Percentiles rank a stretch among this genome's conserved stretches.
Conservation (phyloP, 2,113 vertebrate species). For the Setophaga petechia region DNA sequence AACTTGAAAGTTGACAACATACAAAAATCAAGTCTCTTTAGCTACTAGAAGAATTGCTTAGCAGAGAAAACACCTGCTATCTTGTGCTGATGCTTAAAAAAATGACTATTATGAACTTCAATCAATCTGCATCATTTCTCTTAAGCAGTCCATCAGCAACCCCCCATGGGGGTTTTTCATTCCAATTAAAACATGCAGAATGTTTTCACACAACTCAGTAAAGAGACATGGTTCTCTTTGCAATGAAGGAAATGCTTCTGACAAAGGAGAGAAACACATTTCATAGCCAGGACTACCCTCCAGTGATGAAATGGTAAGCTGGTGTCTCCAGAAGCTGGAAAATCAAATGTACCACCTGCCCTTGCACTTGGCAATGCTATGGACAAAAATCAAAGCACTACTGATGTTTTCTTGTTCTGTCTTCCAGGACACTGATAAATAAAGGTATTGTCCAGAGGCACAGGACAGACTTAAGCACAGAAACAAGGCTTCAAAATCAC, state of each 20-base stretch:
- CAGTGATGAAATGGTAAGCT: background rate
- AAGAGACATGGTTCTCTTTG: background rate
- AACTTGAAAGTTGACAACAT: background rate
- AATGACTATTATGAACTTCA: background rate
- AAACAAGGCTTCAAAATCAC: background rate
- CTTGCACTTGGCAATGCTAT: background rate
- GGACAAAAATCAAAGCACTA: background rate
- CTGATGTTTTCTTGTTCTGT: background rate
- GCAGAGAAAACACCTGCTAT: background rate
- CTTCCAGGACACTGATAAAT: background rate
- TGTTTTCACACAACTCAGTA: background rate
- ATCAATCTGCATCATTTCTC: background rate
- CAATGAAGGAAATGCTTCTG: background rate
- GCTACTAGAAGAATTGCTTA: background rate
- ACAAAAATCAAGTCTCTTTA: background rate
- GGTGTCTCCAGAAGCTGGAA: background rate
- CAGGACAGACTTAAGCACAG: background rate
- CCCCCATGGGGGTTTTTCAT: fast-evolving
- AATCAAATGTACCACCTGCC: background rate
- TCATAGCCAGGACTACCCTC: background rate
- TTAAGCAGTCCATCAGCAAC: background rate
- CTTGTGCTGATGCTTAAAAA: background rate
- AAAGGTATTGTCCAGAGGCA: background rate
- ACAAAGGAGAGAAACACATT: background rate
- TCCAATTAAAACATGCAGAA: background rate